A percentile compares a stretch with the other conserved stretches of the same genome.
Conservation (phyloP, 1,140 invertebrate species). For the Drosophila ambigua region DNA sequence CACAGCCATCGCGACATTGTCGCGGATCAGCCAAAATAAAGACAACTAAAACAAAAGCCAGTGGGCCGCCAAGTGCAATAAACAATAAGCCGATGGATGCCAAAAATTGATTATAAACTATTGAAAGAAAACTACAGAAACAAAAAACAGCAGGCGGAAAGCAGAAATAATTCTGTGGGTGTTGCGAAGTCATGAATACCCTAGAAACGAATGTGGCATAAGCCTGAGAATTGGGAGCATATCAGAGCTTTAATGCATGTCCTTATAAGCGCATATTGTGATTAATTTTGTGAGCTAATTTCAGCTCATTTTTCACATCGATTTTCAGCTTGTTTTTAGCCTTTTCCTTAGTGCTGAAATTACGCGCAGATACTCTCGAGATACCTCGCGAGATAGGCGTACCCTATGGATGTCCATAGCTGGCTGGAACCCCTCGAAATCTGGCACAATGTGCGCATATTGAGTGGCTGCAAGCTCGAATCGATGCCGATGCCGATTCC, state of each 20-base stretch:
- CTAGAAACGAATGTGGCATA: not conserved
- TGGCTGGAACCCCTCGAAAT: slow-evolving; percentile 1
- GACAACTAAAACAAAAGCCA: slow-evolving; percentile 28
- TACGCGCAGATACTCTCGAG: too few relatives aligned
- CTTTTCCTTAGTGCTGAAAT: too few relatives aligned
- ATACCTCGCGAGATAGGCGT: too few relatives aligned
- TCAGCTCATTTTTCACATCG: too few relatives aligned
- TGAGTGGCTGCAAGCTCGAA: slow-evolving; percentile 16
- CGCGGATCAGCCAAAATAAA: too few relatives aligned
- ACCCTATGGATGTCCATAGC: slow-evolving; percentile 7
- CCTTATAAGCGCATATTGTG: too few relatives aligned
- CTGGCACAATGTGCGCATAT: slow-evolving; percentile 64
- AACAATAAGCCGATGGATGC: slow-evolving; percentile 34
- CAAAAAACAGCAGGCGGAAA: not conserved
- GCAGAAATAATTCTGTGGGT: not conserved
- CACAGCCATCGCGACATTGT: too few relatives aligned
- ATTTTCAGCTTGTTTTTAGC: too few relatives aligned
- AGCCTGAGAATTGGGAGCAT: too few relatives aligned
- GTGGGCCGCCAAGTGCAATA: slow-evolving; percentile 53
- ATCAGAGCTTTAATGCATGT: too few relatives aligned
- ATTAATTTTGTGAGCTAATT: too few relatives aligned
- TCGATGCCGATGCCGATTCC: too few relatives aligned
- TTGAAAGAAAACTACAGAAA: slow-evolving; percentile 17
- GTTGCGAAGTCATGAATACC: not conserved
- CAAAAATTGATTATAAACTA: slow-evolving; percentile 36